Evolutionary conservation across 1,140 invertebrate species (phyloP), one percentile per base, ranked within the genome.

Genomic region (Cherax destructor): DNA sequence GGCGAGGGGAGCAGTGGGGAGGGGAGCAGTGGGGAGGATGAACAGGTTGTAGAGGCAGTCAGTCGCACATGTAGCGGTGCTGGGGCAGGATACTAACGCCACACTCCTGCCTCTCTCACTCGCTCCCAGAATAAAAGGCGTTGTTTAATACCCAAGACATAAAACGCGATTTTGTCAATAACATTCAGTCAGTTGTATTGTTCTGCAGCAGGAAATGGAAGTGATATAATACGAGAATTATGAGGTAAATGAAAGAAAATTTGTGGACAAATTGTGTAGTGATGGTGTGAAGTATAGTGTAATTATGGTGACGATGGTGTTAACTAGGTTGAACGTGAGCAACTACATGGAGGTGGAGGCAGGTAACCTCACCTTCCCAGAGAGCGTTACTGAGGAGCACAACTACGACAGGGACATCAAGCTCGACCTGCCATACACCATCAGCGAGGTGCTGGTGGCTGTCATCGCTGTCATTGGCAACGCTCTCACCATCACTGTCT

Each of bases 401-500:
- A 52, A 49, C 1, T 30, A 21, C 41, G 18, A 7, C 6, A 3
- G 2, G 3, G n/a, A 3, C n/a, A 56, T 18, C 79, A 16, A 13
- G n/a, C 65, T 92, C 21, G 96, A 97, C 93, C 94, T 96, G 4
- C 95, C 95, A 1, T 98, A 98, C 94, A 96, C 96, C 0, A 95
- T 96, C 47, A 96, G 97, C 91, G 98, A 98, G 94, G 95, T 97
- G 18, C 93, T 97, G 9, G 97, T 98, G 79, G 97, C 97, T 18
- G 94, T 98, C 13, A 95, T 97, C 76, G 97, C 97, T 0, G 95
- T 98, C 11, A 94, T 97, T 83, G 98, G 98, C 52, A 98, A 98
- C 94, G 96, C 96, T 16, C 95, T 98, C 94, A 97, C 98, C 85
- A 97, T 98, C 91, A 95, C 97, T 78, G 97, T 98, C 7, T 98